A percentile compares a stretch with the other conserved stretches of the same genome.
phyloP scores from a whole-genome alignment of 2,113 vertebrate genomes.

The Quiscalus mexicanus region DNA sequence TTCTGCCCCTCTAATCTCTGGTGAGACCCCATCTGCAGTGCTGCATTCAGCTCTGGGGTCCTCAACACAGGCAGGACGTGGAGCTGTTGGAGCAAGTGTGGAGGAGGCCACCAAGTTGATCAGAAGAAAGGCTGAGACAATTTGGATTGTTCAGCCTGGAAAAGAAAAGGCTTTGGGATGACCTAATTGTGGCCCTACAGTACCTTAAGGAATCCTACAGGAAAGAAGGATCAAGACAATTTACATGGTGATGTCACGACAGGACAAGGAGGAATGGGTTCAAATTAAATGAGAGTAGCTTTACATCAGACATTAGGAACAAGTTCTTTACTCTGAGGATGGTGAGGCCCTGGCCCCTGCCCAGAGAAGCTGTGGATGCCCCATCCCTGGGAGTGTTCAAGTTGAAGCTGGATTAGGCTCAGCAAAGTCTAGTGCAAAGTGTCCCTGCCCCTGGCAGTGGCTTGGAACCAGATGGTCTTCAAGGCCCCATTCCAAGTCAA shows the following conservation, averaged over 20 bases:
- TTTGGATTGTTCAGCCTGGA: background rate
- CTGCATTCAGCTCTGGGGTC: background rate
- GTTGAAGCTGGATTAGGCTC: background rate
- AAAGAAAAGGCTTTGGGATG: background rate
- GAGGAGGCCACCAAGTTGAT: background rate
- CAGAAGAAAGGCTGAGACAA: background rate
- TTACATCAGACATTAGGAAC: background rate
- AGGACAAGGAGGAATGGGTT: background rate
- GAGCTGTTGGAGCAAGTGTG: background rate
- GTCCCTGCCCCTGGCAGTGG: background rate
- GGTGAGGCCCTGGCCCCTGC: background rate
- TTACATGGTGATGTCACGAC: background rate
- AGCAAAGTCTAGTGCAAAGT: background rate
- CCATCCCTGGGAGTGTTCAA: background rate
- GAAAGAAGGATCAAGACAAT: background rate
- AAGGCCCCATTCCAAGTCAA: background rate
- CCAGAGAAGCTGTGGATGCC: background rate
- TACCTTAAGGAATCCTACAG: background rate
- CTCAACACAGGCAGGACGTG: background rate
- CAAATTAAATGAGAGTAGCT: background rate
- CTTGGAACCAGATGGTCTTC: background rate
- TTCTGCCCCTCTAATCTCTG: background rate
- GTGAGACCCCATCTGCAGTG: background rate
- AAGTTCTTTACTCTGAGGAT: background rate
- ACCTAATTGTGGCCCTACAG: background rate